Conservation (phyloP, 2,888 invertebrate species). For the Dugesia japonica region DNA sequence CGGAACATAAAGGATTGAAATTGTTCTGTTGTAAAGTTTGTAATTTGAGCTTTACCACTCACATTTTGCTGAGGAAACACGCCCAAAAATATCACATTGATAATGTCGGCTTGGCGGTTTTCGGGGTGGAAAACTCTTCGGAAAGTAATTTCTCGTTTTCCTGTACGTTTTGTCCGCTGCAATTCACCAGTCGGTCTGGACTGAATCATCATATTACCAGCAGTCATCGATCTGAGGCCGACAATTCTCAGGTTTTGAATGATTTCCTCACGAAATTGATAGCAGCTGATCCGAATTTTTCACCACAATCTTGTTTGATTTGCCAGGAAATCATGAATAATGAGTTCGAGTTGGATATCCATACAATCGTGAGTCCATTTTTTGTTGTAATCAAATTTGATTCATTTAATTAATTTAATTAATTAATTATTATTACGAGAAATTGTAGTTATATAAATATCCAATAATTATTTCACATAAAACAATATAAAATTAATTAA, state of each 20-base stretch:
- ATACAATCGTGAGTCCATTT: not conserved
- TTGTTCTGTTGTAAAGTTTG: not conserved
- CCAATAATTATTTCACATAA: too few species aligned
- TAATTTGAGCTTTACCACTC: not conserved
- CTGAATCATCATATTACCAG: conserved; percentile 9
- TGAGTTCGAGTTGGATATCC: not conserved
- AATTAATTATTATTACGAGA: too few species aligned
- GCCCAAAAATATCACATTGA: conserved; percentile 12
- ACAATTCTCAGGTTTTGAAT: not conserved
- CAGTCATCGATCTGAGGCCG: not conserved
- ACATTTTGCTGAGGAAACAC: not conserved
- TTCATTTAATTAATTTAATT: too few species aligned
- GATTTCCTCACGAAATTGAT: not conserved
- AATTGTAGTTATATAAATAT: too few species aligned
- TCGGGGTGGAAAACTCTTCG: not conserved
- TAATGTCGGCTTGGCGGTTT: not conserved
- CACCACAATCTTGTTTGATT: not conserved
- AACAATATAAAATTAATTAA: too few species aligned
- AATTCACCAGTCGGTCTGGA: not conserved
- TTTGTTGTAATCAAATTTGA: too few species aligned
- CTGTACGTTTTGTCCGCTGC: not conserved
- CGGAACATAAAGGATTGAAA: not conserved
- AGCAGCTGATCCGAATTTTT: not conserved
- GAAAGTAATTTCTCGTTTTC: not conserved
- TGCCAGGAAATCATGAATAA: not conserved